Evolutionary conservation across 2,113 vertebrate species (phyloP), one percentile per base, ranked within the genome.

Genomic region (Centropristis striata): DNA sequence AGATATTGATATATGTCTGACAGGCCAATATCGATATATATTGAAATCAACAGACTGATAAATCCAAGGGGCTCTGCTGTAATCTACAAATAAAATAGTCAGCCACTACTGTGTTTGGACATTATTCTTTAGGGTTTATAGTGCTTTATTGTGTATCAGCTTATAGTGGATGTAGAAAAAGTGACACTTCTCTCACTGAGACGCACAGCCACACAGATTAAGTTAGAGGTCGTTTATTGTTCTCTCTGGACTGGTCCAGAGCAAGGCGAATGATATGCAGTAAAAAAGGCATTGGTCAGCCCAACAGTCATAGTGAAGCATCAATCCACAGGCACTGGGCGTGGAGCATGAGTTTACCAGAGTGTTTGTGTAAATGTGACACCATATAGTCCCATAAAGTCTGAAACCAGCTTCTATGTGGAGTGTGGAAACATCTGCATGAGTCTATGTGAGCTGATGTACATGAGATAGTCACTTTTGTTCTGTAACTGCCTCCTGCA

Each of bases 401-500:
- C 95, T 95, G 4, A 93, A 94, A 90, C 88, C 94, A 25, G 95
- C 95, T 83, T 96, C 95, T 90, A 83, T 55, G 54, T 73, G 47
- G 72, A 74, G 63, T 78, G 50, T 64, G 71, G 55, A 75, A 71
- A 81, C 42, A n/a, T 86, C 61, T 72, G 58, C 67, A 64, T 60
- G 42, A 71, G 44, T 58, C 37, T 49, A 44, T 46, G 71, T 42
- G 77, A 66, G 69, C 71, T 68, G 67, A 79, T 60, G 41, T 36
- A 36, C 20, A 53, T 36, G 54, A 71, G 42, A 82, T 11, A 70
- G 89, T 97, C 95, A 96, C 87, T 96, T 91, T 83, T 92, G 94
- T 93, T 96, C 95, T 12, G 92, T 92, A 73, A 89, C 94, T 23
- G 94, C 96, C 85, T 95, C 96, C 88, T 90, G 81, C 76, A 65